phyloP scores from a whole-genome alignment of 2,888 invertebrate genomes.

The Xanthorhoe designata region DNA sequence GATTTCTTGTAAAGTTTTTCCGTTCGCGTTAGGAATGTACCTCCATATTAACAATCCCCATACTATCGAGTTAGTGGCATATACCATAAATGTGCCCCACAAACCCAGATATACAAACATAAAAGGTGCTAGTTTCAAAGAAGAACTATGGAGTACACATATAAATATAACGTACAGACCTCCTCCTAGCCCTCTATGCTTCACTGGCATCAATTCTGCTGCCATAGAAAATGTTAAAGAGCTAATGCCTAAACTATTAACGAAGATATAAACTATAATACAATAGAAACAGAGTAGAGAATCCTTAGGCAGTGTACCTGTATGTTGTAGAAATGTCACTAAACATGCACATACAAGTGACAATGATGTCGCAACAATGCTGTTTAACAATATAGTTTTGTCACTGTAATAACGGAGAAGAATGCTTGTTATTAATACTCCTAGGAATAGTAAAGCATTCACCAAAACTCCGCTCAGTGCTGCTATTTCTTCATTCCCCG shows the following conservation, averaged over 20 bases:
- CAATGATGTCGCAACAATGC: conserved; percentile 9
- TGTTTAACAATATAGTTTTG: conserved; percentile 23
- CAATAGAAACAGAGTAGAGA: conserved; percentile 32
- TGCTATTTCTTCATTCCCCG: conserved; percentile 23
- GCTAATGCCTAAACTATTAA: conserved; percentile 26
- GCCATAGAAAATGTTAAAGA: conserved; percentile 23
- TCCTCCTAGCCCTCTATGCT: conserved; percentile 39
- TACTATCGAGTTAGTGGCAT: conserved; percentile 21
- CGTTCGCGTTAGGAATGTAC: conserved; percentile 40
- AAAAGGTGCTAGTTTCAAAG: conserved; percentile 39
- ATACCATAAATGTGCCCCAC: conserved; percentile 39
- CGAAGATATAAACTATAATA: conserved; percentile 26
- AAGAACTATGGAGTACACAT: conserved; percentile 26
- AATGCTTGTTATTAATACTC: conserved; percentile 1
- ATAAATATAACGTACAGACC: conserved; percentile 28
- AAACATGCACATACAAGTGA: conserved; percentile 18
- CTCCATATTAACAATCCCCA: conserved; percentile 35
- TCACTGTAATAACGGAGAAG: conserved; percentile 27
- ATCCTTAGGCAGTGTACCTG: conserved; percentile 19
- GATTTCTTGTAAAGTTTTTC: conserved; percentile 37
- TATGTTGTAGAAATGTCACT: conserved; percentile 22
- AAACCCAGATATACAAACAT: conserved; percentile 30
- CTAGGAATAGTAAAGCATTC: conserved; percentile 20
- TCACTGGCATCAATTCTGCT: conserved; percentile 42
- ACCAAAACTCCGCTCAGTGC: conserved; percentile 27